A percentile compares a stretch with the other conserved stretches of the same genome.
phyloP scores from a whole-genome alignment of 1,140 invertebrate species.

The Anastatus disparis region DNA sequence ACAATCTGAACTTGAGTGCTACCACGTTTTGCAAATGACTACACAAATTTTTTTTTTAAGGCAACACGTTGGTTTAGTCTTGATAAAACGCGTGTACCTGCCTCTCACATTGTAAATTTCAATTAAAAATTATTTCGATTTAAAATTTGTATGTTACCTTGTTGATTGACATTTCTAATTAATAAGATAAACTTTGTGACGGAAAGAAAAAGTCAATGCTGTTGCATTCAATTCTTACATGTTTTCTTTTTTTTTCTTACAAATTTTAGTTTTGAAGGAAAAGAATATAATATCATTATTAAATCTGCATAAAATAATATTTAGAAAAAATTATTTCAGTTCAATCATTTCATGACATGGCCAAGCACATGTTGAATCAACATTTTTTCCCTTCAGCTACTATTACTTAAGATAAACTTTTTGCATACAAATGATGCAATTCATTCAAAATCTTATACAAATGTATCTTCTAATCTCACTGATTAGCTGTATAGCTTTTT shows the following conservation, averaged over 20 bases:
- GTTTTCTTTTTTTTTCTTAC: no score
- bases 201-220: slow-evolving; percentile 20
- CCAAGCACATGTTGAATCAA: neutral
- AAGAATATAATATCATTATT: neutral
- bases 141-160: neutral
- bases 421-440: slow-evolving; percentile 11
- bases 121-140: slow-evolving; percentile 6
- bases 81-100: slow-evolving; percentile 39
- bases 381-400: neutral
- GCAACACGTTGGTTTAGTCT: slow-evolving; percentile 53
- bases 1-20: slow-evolving; percentile 51
- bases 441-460: slow-evolving; percentile 17
- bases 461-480: slow-evolving; percentile 30
- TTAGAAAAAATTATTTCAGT: neutral
- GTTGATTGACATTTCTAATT: no score
- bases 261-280: neutral
- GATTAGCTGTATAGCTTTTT: slow-evolving; percentile 10
- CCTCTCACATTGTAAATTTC: slow-evolving; percentile 15
- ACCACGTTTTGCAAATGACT: slow-evolving; percentile 44
- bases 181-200: no score
- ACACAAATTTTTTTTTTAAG: slow-evolving; percentile 49
- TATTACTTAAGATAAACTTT: neutral
- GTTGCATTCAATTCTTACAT: slow-evolving; percentile 35
- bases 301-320: neutral
- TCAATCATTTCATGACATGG: slow-evolving; percentile 5